Evolutionary conservation across 2,888 invertebrate species (phyloP), one percentile per base, ranked within the genome.

Genomic region (Caenorhabditis sinica): DNA sequence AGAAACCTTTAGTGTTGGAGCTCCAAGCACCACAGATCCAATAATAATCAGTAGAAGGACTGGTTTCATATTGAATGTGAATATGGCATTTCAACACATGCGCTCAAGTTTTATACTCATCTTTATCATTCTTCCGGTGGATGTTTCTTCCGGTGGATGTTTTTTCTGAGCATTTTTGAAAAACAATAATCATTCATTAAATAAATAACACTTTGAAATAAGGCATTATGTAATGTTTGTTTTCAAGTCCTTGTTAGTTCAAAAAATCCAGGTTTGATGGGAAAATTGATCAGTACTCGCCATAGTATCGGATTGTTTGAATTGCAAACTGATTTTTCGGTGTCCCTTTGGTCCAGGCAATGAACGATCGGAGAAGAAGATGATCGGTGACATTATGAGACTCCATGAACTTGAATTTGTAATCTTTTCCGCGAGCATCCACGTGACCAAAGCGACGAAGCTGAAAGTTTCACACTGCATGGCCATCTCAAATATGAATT

Each of bases 361-460:
- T 63, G n/a, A 79, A 79, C 11, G 79, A 79, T 1, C 79, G 79
- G 17, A 79, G 71, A n/a, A 79, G 43, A 28, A 79, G 53, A 15
- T 51, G 15, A 23, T 58, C 58, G 13, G 63, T 71, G 20, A 72
- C 69, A 30, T 71, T 72, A 28, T 79, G 79, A 43, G 79, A 79
- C 20, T 79, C 79, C 33, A 65, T 71, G 49, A 79, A 79, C 45
- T 79, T 79, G 79, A 79, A 79, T 8, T 79, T 71, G 58, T 40
- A 72, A 56, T 79, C 72, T 9, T 23, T 43, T 28, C 79, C 79
- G 11, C 79, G 79, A 58, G 71, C 71, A 36, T 79, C 79, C 5
- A 79, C 79, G 43, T 79, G 79, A 4, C 79, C 79, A 40, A 72
- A 79, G 28, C 79, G 79, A 11, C 79, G 79, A 25, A 79, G 72